Evolutionary conservation across 2,888 invertebrate genomes (phyloP).

Genomic region (Actias luna): DNA sequence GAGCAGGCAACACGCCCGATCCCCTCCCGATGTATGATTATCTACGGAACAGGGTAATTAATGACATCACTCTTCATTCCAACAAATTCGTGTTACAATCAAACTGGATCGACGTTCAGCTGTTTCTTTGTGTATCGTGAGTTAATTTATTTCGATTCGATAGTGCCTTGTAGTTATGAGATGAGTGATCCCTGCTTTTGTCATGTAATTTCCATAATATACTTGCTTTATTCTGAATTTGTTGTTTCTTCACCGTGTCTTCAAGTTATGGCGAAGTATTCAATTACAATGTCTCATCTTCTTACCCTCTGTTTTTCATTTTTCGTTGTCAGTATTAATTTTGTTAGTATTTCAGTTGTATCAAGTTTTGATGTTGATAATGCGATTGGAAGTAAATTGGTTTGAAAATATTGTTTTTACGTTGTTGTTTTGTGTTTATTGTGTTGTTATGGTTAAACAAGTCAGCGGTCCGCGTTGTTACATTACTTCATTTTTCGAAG

Average conservation of each 20-base stretch:
- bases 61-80: constrained; percentile 70
- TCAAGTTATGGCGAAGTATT: constrained; percentile 11
- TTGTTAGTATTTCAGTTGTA: constrained; percentile 5
- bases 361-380: constrained; percentile 11
- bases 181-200: constrained; percentile 12
- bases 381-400: constrained; percentile 14
- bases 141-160: constrained; percentile 12
- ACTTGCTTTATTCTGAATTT: constrained; percentile 12
- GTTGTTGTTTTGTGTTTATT: constrained; percentile 11
- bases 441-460: neutral
- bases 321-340: constrained; percentile 8
- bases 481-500: neutral
- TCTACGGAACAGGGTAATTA: constrained; percentile 80
- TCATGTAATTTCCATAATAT: constrained; percentile 8
- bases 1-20: constrained; percentile 80
- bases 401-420: constrained; percentile 8
- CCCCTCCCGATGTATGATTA: constrained; percentile 75
- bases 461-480: neutral
- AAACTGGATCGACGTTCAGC: constrained; percentile 12
- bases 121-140: constrained; percentile 20
- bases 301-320: constrained; percentile 5
- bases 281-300: constrained; percentile 8
- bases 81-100: constrained; percentile 34
- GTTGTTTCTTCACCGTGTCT: constrained; percentile 11
- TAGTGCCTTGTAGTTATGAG: constrained; percentile 14